Base-by-base conservation (phyloP, 2,113 vertebrate genomes). In the Smithornis capensis region DNA sequence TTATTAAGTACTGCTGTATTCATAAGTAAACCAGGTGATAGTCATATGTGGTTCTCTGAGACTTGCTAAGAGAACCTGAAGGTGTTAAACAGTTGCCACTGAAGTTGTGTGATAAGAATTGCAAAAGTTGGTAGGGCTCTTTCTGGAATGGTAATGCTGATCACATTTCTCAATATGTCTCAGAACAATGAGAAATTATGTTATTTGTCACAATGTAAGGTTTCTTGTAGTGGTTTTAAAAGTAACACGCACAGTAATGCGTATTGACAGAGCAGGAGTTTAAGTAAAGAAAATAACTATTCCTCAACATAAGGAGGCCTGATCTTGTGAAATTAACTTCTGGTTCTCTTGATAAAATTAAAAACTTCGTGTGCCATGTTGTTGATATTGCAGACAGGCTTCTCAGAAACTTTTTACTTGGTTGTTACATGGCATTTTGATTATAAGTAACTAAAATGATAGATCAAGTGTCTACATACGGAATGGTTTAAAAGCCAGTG, bases 401-500 rank as follows among this genome's bases (percentile, higher is more conserved):
- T 89, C 77, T 91, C 65, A 52, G 81, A 90, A 87, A 52, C n/a
- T 49, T 81, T 89, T 68, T 45, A 5, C 37, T 75, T 79, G 69
- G 17, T 35, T 79, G 16, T 77, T 89, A 52, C 0, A 5, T 87
- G 86, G 44, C 69, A 45, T 84, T 91, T 94, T 71, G 81, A 37
- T 75, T 68, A 84, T 75, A 29, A 63, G 65, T 44, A 89, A 52
- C 56, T 71, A 25, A 86, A 94, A n/a, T 24, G 47, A 28, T 31
- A 77, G 68, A 31, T 92, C 52, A 25, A 56, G 40, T 79, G 87
- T 68, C 64, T 78, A 2, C 17, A 2, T 56, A 52, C 4, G 25
- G 84, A 93, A 90, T 56, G 57, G 49, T 57, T 96, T 92, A 73
- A 92, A 95, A 85, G 19, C 40, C 76, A 40, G n/a, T 37, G 22